Evolutionary conservation across 2,797 vertebrate species (phyloP), one percentile per base, ranked within the genome.

Genomic region (Chaetodon trifasciatus): DNA sequence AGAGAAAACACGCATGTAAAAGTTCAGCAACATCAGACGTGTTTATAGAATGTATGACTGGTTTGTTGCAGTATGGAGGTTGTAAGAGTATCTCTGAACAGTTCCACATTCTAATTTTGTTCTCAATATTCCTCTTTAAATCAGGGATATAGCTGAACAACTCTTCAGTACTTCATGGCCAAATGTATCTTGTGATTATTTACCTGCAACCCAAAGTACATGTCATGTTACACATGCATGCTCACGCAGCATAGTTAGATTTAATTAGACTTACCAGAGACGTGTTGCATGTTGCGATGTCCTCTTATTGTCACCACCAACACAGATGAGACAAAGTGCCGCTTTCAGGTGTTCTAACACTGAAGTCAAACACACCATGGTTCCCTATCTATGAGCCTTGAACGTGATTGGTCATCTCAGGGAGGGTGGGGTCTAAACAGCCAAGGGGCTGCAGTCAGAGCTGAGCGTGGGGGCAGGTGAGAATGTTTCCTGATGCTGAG

Each of bases 361-460:
- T 70, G 52, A 42, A 49, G 58, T 63, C 46, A 78, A 15, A 70
- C 13, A 50, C 17, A 62, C 11, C 35, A 52, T 28, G 62, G 73
- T 55, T 78, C 64, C 72, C 70, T 76, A 55, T 66, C 70, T 49
- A 5, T 46, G 76, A 78, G 19, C 69, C 73, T 76, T 89, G 86
- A 89, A 86, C 84, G 90, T 87, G 76, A 94, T 94, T 94, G 92
- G 93, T 73, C 73, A 66, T 65, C n/a, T 12, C 21, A 70, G 49
- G 70, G 42, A 68, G 74, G 92, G 93, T 49, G 85, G 83, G 75
- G 78, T 46, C 68, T 83, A 60, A 77, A 42, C 23, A n/a, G 37
- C 32, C 12, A 17, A 8, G n/a, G 39, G 74, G 52, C 63, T 13
- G 81, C 62, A 11, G 17, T 39, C 12, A 10, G 58, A 50, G 37